Conservation (phyloP, 2,113 vertebrate genomes). For the Sylvilagus bachmani region DNA sequence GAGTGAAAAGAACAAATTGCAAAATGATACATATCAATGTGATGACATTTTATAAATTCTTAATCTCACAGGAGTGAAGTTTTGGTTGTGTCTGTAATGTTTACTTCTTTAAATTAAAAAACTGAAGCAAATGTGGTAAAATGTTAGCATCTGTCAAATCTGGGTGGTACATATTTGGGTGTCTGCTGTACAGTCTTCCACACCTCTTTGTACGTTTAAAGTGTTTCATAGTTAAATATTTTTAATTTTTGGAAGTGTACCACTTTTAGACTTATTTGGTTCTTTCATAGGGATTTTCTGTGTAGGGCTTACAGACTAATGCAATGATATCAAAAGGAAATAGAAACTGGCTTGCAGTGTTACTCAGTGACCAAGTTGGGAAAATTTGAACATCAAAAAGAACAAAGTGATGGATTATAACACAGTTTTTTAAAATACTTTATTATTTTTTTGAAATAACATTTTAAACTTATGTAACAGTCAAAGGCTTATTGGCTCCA, state of each 20-base stretch:
- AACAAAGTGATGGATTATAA: neutral
- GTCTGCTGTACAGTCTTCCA: conserved; percentile 8
- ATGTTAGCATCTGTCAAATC: conserved; percentile 46
- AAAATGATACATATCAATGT: neutral
- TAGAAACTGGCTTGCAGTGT: neutral
- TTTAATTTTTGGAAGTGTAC: conserved; percentile 27
- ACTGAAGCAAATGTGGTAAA: conserved; percentile 18
- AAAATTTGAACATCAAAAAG: neutral
- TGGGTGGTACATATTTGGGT: neutral
- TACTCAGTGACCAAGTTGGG: neutral
- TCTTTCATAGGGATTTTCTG: neutral
- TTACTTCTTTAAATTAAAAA: conserved; percentile 10
- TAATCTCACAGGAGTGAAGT: neutral
- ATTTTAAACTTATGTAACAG: too few relatives aligned
- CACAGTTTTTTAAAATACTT: neutral
- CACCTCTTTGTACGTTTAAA: conserved; percentile 20
- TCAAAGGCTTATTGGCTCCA: too few relatives aligned
- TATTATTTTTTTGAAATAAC: neutral
- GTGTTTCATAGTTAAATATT: conserved; percentile 47
- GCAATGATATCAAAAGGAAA: neutral
- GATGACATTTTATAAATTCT: neutral
- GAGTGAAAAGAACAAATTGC: conserved; percentile 45
- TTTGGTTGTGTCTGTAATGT: conserved; percentile 5
- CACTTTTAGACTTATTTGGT: neutral
- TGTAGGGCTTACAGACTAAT: neutral